phyloP scores from a whole-genome alignment of 2,888 invertebrate species.

The Germaria angustata region DNA sequence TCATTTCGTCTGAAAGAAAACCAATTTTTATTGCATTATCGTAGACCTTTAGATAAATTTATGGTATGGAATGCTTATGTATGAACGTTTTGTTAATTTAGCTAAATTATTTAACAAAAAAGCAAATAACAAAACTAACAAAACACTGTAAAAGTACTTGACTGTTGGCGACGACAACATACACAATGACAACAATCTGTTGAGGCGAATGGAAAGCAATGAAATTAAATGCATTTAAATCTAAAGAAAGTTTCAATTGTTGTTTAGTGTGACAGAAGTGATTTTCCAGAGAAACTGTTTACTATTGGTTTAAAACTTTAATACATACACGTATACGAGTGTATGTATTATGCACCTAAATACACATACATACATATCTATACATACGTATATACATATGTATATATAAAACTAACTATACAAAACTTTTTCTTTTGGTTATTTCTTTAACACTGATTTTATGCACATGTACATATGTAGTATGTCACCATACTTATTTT shows the following conservation, averaged over 20 bases:
- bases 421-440: not conserved
- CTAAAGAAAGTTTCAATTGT: constrained; percentile 47
- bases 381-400: too few species aligned
- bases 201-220: constrained; percentile 1
- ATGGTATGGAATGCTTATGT: not conserved
- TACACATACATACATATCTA: not conserved
- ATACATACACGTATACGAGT: not conserved
- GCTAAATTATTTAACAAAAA: constrained; percentile 64
- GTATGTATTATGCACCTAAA: too few species aligned
- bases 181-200: not conserved
- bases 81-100: constrained; percentile 48
- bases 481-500: too few species aligned
- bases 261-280: not conserved
- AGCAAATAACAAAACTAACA: not conserved
- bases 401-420: not conserved
- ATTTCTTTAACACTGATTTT: not conserved
- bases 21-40: constrained; percentile 14
- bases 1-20: constrained; percentile 33
- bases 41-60: constrained; percentile 46
- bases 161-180: constrained; percentile 20
- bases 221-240: constrained; percentile 43
- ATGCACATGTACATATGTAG: too few species aligned
- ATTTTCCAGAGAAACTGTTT: constrained; percentile 4
- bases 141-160: not conserved
- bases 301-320: not conserved